Base-by-base conservation (phyloP, 2,113 vertebrate genomes). In the Phodopus roborovskii region DNA sequence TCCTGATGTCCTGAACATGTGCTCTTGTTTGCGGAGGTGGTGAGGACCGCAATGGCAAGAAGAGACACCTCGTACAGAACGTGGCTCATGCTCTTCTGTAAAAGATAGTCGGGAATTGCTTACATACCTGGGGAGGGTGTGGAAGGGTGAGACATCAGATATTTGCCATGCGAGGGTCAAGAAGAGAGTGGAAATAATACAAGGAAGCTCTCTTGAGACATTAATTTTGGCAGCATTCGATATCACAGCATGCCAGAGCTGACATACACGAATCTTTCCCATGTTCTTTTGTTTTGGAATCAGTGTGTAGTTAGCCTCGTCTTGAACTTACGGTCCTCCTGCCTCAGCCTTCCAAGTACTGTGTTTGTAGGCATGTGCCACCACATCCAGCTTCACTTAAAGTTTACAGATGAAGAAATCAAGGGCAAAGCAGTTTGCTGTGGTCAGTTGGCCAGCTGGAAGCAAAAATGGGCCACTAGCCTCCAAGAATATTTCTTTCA, bases 151-250 rank as follows among this genome's bases (percentile, higher is more conserved):
- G 90, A 88, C 85, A 56, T 85, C 75, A 87, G 77, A 95, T 97
- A 78, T 74, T 95, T 96, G 93, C 92, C 96, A 94, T 24, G 53
- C 88, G 53, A 50, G 87, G 92, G 85, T 81, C 94, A 92, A 96
- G 70, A 24, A 48, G 90, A 88, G n/a, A n/a, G 60, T 90, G 64
- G 83, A 96, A 91, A 87, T 77, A 68, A 89, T 73, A 84, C 70
- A 70, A 95, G 88, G 88, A 94, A 95, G 92, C 48, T 78, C 83
- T 92, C 39, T 26, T 56, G 53, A 94, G 66, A 94, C 68, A 62
- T 96, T 94, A 93, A 42, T 93, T 73, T 97, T 94, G 95, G 94
- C 89, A 95, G 85, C 36, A 75, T 88, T 84, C 78, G 89, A 70
- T 42, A 84, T 79, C 83, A 56, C 79, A 91, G 82, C 58, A 60